Evolutionary conservation across 2,888 invertebrate genomes (phyloP), one percentile per base, ranked within the genome.

Genomic region (Drosophila flavopinicola): DNA sequence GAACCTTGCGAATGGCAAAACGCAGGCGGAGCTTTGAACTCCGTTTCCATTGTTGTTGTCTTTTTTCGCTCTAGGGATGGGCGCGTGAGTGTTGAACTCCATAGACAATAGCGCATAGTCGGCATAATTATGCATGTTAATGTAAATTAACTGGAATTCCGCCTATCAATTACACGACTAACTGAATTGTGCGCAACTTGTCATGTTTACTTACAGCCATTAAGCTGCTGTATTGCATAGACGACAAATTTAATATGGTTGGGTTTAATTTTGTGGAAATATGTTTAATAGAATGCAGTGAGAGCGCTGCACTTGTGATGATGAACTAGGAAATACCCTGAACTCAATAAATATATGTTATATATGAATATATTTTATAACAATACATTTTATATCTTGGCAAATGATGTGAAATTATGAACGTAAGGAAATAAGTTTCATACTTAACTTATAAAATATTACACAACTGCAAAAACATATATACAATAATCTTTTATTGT

Each of bases 21-120:
- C 58, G 42, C 60, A 49, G 64, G 59, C 69, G 78, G 78, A 73
- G 78, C 82, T 80, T 82, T 84, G 82, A 84, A 82, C 80, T 74
- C 44, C 49, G 49, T 15, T 29, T 25, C 39, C 61, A 66, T 72
- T 61, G 59, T 57, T 39, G 5, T 4, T 13, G n/a, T 32, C 4
- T 29, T 29, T 29, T 1, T 13, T 25, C 2, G 13, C 42, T 15
- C 48, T 61, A 53, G 70, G 47, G 66, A 66, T 78, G 83, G 54
- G 27, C 13, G 42, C 64, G 71, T 71, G 73, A 58, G 48, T 30
- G 11, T 13, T 7, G 29, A 6, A 1, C 11, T 11, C 13, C 13
- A 15, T n/a, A 48, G n/a, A 60, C 41, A 60, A 27, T 33, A 13
- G 9, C 4, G 9, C 27, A n/a, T 25, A 42, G n/a, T 42, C 29